Conservation (phyloP, 2,797 vertebrate genomes). For the Pantherophis vulpinus region DNA sequence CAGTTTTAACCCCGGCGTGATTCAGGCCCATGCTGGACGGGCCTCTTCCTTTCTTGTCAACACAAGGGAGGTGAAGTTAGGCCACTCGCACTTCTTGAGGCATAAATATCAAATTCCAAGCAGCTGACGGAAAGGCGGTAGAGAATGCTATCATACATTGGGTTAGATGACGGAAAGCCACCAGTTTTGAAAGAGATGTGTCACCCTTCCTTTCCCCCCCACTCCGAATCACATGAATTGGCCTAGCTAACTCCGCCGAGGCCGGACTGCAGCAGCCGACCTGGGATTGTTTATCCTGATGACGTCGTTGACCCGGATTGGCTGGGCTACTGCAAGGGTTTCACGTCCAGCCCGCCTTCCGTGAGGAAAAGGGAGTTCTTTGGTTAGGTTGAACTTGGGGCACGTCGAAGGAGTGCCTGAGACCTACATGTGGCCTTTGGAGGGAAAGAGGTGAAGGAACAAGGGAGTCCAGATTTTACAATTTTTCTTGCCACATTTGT, state of each 20-base stretch:
- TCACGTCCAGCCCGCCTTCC: background rate
- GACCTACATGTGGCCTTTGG: too few relatives aligned
- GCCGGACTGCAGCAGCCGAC: background rate
- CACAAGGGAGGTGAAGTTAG: too few relatives aligned
- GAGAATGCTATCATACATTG: background rate
- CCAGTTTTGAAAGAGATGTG: background rate
- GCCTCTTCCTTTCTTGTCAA: background rate
- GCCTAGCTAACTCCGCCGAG: background rate
- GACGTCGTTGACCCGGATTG: background rate
- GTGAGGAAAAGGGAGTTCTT: background rate
- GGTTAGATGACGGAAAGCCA: background rate
- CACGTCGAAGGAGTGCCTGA: background rate
- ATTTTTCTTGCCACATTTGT: too few relatives aligned
- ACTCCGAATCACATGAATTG: background rate
- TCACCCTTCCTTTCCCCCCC: too few relatives aligned
- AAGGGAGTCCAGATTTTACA: too few relatives aligned
- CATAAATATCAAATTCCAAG: too few relatives aligned
- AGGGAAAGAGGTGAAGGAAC: background rate
- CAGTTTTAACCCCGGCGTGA: background rate
- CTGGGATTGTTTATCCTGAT: background rate
- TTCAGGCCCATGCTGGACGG: background rate
- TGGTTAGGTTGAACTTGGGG: background rate
- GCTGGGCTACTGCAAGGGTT: background rate
- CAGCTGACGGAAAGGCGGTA: background rate
- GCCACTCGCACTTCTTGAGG: background rate